phyloP scores from a whole-genome alignment of 2,797 vertebrate genomes.

The Peromyscus attwateri region DNA sequence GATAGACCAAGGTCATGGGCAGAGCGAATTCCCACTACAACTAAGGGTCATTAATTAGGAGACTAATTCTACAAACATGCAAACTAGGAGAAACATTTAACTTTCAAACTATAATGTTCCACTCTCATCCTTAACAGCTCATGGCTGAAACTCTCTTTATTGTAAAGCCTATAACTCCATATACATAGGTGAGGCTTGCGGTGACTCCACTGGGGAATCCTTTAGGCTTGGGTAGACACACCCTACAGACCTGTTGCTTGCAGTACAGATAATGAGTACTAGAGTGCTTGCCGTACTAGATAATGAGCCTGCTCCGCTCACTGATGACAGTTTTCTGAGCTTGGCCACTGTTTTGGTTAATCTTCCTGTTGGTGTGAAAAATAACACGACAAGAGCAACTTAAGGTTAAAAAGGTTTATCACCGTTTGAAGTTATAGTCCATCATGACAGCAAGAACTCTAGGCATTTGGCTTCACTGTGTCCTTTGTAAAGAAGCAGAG shows the following conservation, averaged over 20 bases:
- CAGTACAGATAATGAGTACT: not conserved
- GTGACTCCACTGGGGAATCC: rapidly evolving
- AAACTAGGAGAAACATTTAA: not conserved
- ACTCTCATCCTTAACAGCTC: not conserved
- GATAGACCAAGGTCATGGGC: too few species aligned
- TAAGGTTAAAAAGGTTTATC: not conserved
- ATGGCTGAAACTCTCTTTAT: not conserved
- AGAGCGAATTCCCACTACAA: not conserved
- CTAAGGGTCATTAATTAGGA: not conserved
- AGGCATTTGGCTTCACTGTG: not conserved
- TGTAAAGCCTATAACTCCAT: not conserved
- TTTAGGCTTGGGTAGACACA: not conserved
- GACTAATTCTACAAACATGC: not conserved
- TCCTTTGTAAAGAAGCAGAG: not conserved
- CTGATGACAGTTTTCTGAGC: not conserved
- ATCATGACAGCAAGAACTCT: not conserved
- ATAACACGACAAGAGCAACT: not conserved
- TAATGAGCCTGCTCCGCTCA: not conserved
- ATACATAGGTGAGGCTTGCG: not conserved
- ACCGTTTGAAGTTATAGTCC: not conserved
- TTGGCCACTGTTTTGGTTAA: not conserved
- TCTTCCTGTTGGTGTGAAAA: not conserved
- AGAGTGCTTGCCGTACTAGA: not conserved
- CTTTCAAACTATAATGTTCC: not conserved
- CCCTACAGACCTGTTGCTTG: too few species aligned